Evolutionary conservation across 2,888 invertebrate genomes (phyloP).

Genomic region (Amorpha juglandis): DNA sequence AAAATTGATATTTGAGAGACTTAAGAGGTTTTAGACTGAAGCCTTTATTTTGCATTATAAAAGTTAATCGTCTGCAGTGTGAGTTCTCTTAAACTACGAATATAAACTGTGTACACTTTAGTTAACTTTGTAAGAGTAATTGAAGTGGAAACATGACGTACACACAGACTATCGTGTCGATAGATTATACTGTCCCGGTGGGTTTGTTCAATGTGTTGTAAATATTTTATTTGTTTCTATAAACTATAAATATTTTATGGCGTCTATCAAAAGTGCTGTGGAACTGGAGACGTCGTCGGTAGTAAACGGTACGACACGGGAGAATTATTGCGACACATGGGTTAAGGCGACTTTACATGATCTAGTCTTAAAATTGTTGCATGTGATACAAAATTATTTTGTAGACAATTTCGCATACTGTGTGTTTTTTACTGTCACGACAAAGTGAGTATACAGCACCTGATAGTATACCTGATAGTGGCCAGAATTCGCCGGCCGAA

Average conservation of each 20-base stretch:
- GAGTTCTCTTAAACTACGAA: no score
- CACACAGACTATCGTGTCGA: neutral
- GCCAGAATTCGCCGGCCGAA: no score
- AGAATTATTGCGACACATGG: slow-evolving; percentile 19
- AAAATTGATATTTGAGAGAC: no score
- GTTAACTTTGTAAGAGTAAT: neutral
- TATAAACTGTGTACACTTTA: neutral
- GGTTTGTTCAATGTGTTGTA: slow-evolving; percentile 32
- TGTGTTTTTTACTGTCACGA: no score
- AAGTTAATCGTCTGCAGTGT: no score
- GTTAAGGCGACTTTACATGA: slow-evolving; percentile 3
- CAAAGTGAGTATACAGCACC: no score
- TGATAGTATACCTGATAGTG: no score
- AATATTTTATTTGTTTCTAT: slow-evolving; percentile 53
- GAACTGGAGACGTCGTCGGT: slow-evolving; percentile 33
- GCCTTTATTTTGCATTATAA: no score
- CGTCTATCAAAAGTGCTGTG: slow-evolving; percentile 38
- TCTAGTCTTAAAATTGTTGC: neutral
- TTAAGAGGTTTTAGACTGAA: no score
- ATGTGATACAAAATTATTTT: neutral
- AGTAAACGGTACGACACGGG: slow-evolving; percentile 31
- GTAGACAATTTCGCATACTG: neutral
- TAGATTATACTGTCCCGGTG: neutral
- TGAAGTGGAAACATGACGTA: neutral
- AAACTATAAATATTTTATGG: slow-evolving; percentile 54